These are phyloP conservation scores for Netelia inedita DNA, from an alignment of 2,888 invertebrate genomes.

Conservation along the genomic window DNA sequence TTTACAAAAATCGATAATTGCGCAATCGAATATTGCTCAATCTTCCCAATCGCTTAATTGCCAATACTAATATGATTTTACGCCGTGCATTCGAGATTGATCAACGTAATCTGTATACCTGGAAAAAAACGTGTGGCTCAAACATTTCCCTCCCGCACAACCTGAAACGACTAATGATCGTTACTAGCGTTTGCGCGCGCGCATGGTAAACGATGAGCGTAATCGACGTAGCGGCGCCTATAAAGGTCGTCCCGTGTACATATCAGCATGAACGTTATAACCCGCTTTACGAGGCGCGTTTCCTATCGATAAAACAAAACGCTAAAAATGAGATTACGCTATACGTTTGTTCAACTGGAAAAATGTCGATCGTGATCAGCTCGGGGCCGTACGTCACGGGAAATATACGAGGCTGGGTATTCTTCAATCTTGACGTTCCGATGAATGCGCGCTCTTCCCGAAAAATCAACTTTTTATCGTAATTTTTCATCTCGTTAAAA, in stretches of 20 bases:
- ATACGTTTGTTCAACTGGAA: slow-evolving; percentile 23
- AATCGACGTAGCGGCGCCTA: slow-evolving; percentile 49
- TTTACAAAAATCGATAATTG: slow-evolving; percentile 14
- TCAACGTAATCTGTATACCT: neutral
- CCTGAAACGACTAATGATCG: slow-evolving; percentile 48
- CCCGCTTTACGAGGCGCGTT: slow-evolving; percentile 45
- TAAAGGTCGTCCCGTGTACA: slow-evolving; percentile 18
- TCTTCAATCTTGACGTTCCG: no score
- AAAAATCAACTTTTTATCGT: no score
- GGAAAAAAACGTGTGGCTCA: no score
- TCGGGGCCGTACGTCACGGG: neutral
- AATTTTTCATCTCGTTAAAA: no score
- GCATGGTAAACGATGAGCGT: slow-evolving; percentile 48
- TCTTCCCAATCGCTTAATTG: neutral
- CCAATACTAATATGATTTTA: neutral
- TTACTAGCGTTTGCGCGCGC: slow-evolving; percentile 17
- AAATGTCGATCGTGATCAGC: slow-evolving; percentile 44
- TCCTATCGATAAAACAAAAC: slow-evolving; percentile 61
- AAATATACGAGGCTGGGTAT: neutral
- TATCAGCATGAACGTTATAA: slow-evolving; percentile 38
- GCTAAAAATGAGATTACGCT: slow-evolving; percentile 45
- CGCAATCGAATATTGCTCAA: slow-evolving; percentile 14
- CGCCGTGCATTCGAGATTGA: neutral
- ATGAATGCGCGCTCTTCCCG: no score
- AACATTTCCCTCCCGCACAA: no score